These are phyloP conservation scores for Cantharis rustica DNA, from an alignment of 2,888 invertebrate genomes.

Conservation along the genomic window DNA sequence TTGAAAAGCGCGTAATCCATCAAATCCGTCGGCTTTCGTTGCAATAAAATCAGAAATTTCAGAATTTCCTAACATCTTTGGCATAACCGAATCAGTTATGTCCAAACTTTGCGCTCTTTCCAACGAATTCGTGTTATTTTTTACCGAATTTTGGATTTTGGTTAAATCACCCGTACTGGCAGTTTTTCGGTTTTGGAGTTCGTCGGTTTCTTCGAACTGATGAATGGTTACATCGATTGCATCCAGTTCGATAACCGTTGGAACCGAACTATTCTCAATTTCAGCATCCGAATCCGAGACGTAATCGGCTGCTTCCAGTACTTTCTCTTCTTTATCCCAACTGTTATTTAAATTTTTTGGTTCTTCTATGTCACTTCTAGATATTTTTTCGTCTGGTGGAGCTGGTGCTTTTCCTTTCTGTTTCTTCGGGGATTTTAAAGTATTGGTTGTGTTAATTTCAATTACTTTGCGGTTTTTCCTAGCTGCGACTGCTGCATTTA, in stretches of 20 bases:
- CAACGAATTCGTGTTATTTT: constrained; percentile 60
- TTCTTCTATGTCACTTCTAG: neutral
- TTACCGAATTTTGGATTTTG: constrained; percentile 63
- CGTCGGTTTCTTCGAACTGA: constrained; percentile 65
- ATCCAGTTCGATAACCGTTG: constrained; percentile 74
- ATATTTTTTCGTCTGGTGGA: constrained; percentile 58
- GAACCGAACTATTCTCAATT: constrained; percentile 54
- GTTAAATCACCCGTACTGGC: constrained; percentile 81
- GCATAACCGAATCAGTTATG: constrained; percentile 62
- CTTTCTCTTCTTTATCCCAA: neutral
- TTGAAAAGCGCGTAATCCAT: constrained; percentile 71
- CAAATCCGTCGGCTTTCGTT: constrained; percentile 59
- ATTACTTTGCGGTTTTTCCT: constrained; percentile 68
- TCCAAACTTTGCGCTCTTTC: constrained; percentile 83
- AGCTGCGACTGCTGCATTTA: constrained; percentile 74
- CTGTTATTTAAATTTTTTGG: neutral
- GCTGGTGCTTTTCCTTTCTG: constrained; percentile 76
- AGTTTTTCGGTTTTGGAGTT: constrained; percentile 71
- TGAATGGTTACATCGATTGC: constrained; percentile 77
- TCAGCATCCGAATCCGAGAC: constrained; percentile 61
- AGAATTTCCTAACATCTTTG: constrained; percentile 52
- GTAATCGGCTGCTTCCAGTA: constrained; percentile 40
- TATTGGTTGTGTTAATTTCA: constrained; percentile 43
- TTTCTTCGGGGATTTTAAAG: constrained; percentile 60
- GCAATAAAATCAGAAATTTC: constrained; percentile 51